Evolutionary conservation across 1,140 invertebrate genomes (phyloP).

Genomic region (Melitaea cinxia): DNA sequence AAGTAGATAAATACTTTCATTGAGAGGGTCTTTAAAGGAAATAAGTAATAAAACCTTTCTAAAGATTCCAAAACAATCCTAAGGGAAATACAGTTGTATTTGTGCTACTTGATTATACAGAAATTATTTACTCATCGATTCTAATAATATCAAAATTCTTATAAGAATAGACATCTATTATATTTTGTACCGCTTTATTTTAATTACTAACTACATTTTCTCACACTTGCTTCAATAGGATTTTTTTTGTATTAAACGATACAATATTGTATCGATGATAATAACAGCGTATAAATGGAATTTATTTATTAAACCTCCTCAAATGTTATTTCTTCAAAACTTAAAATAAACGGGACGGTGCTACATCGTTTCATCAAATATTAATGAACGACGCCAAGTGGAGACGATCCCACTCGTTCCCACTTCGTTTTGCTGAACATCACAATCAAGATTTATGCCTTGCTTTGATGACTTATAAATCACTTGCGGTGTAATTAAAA

Average conservation of each 20-base stretch:
- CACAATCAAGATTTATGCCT: constrained; percentile 50
- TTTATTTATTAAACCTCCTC: not conserved
- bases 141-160: not conserved
- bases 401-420: constrained; percentile 4
- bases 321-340: not conserved
- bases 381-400: constrained; percentile 5
- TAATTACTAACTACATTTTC: no score
- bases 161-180: not conserved
- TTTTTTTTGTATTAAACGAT: no score
- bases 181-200: not conserved
- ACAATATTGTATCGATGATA: not conserved
- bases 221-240: no score
- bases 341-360: not conserved
- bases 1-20: no score
- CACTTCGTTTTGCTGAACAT: constrained; percentile 16
- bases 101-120: not conserved
- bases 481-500: constrained; percentile 73
- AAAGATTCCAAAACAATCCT: no score
- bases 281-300: not conserved
- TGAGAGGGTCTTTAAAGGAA: no score
- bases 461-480: constrained; percentile 69
- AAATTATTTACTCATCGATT: not conserved
- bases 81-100: not conserved
- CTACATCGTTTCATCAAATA: not conserved
- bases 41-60: no score